Evolutionary conservation across 2,113 vertebrate species (phyloP), one percentile per base, ranked within the genome.

Genomic region (Xerus inauris): DNA sequence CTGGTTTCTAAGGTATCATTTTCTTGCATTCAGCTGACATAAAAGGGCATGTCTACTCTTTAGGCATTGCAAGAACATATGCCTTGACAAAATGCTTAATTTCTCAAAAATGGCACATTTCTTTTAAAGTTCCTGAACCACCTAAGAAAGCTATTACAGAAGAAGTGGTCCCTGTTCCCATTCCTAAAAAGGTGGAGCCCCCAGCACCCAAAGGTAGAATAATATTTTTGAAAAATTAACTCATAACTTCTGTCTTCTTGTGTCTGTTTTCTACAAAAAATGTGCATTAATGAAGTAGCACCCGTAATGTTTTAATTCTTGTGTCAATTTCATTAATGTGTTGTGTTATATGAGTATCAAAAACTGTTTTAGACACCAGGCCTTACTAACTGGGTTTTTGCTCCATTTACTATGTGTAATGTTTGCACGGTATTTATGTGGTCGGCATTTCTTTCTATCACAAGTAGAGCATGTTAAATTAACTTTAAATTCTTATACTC

Each of bases 151-250:
- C 32, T 77, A 85, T 98, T 80, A 95, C 98, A 94, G 98, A 99
- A 98, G 98, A 98, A 97, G 98, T 98, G 85, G 97, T 98, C 45
- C 98, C 97, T 13, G 87, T 98, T 95, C 98, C 98, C 32, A 79
- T 97, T 40, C 97, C 97, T 97, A 98, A 98, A 98, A 98, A 92
- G 97, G 97, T 98, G 81, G 98, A 98, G 83, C 92, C 76, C 93
- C 98, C 98, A 95, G 32, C 98, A 97, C 62, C 90, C 93, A 99
- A 98, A 99, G 98, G 98, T 99, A 99, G 92, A 98, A 93, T 82
- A 76, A 40, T 35, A 89, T 24, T 75, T 95, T 67, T 32, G 93
- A 94, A 92, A 24, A 94, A 35, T 42, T 45, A 87, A 72, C 12
- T 91, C 28, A 49, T 87, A 28, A 11, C 26, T 62, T 91, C 75